Evolutionary conservation across 2,113 vertebrate species (phyloP), one percentile per base, ranked within the genome.

Genomic region (Himantopus leucocephalus): DNA sequence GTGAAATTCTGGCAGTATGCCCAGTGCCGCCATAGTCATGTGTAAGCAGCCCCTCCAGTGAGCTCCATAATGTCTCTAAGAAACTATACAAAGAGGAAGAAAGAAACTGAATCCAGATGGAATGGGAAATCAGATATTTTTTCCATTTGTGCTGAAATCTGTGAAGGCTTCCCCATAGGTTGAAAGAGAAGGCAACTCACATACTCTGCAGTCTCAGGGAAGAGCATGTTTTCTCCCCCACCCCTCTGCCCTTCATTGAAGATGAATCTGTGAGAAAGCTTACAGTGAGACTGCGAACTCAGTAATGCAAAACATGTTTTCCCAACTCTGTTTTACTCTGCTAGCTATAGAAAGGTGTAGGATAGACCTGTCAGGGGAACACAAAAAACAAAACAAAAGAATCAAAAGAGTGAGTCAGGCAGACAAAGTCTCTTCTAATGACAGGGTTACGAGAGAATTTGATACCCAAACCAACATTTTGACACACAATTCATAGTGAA

Each of bases 101-200:
- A 97, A 97, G 97, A 97, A 97, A 97, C 95, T 96, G 94, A 97
- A 97, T 98, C 97, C 96, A 97, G 94, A 97, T 98, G 97, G 95
- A 97, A 96, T 96, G 67, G 90, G 94, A 97, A 97, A 97, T 94
- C 91, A 96, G 96, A 95, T 97, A 97, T 96, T 94, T 94, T 92
- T 96, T 93, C 85, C 68, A 90, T 94, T 95, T 95, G 94, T 91
- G 88, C 82, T 97, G 94, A 97, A 97, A 94, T 91, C 88, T 96
- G 88, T 96, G 88, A 96, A 91, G 94, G 60, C 78, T 95, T 70
- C 91, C 78, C 72, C 76, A 87, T 70, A 91, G 81, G 92, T 87
- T 96, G 94, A 97, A 97, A 96, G 85, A 83, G 76, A 97, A 96
- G 90, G 91, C 76, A 95, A 84, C 95, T 97, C 94, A 90, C 93